A percentile compares a stretch with the other conserved stretches of the same genome.
Evolutionary conservation across 2,113 vertebrate species (phyloP).

Genomic region (Tretioscincus oriximinensis): DNA sequence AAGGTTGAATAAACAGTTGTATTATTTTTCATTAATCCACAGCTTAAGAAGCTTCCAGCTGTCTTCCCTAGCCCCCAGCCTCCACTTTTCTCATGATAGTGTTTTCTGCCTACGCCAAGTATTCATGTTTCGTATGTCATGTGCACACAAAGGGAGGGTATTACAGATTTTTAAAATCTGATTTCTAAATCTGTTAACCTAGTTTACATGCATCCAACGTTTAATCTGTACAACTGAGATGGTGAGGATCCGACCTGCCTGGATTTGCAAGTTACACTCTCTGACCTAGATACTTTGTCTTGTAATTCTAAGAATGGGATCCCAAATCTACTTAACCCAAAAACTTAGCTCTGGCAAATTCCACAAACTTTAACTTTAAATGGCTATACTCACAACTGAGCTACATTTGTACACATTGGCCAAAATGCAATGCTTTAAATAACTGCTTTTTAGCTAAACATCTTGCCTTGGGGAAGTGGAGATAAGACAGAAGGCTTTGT

Average conservation of each 20-base stretch:
- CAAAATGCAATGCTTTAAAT: background rate
- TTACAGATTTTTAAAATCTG: background rate
- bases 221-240: background rate
- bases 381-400: background rate
- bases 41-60: background rate
- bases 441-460: background rate
- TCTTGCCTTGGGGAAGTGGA: no score
- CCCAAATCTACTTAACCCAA: background rate
- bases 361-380: background rate
- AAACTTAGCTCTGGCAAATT: background rate
- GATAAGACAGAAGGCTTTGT: no score
- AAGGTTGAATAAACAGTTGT: background rate
- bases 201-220: background rate
- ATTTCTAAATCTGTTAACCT: background rate
- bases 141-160: no score
- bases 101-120: background rate
- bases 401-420: background rate
- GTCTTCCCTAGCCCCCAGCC: background rate
- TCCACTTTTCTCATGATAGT: background rate
- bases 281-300: background rate
- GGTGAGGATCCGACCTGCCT: background rate
- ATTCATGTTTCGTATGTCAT: background rate
- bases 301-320: background rate
- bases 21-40: constrained; percentile 8
- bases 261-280: background rate